phyloP scores from a whole-genome alignment of 2,797 vertebrate species.

The Sebastes miniatus region DNA sequence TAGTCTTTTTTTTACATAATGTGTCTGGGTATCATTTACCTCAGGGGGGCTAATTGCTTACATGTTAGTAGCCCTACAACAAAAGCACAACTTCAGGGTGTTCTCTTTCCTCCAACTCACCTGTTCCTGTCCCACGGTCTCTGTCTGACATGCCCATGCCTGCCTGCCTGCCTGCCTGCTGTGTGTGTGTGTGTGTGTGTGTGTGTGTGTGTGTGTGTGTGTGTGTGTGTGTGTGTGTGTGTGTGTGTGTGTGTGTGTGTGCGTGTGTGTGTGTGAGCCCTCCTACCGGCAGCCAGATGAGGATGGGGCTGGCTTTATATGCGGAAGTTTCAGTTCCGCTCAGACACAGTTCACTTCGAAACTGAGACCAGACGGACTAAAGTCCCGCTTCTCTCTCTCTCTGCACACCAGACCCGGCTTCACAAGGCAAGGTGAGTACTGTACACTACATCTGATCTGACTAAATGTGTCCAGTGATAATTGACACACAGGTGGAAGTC shows the following conservation, averaged over 20 bases:
- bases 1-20: background rate
- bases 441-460: background rate
- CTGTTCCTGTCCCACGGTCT: background rate
- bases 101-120: background rate
- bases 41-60: background rate
- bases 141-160: background rate
- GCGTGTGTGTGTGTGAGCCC: slow-evolving; percentile 13
- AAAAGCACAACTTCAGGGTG: background rate
- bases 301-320: slow-evolving; percentile 50
- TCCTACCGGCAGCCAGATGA: slow-evolving; percentile 45
- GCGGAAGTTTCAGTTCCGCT: slow-evolving; percentile 75
- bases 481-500: background rate
- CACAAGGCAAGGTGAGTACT: slow-evolving; percentile 56
- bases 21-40: background rate
- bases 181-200: too few species aligned
- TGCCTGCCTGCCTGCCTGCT: slow-evolving; percentile 13
- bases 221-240: too few species aligned
- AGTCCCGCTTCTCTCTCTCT: slow-evolving; percentile 32
- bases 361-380: slow-evolving; percentile 43
- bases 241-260: too few species aligned
- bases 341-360: slow-evolving; percentile 49
- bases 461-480: too few species aligned
- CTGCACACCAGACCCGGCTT: slow-evolving; percentile 50
- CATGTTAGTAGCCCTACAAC: background rate
- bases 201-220: too few species aligned